Conservation (phyloP, 2,113 vertebrate species). For the Phrynocephalus versicolor region DNA sequence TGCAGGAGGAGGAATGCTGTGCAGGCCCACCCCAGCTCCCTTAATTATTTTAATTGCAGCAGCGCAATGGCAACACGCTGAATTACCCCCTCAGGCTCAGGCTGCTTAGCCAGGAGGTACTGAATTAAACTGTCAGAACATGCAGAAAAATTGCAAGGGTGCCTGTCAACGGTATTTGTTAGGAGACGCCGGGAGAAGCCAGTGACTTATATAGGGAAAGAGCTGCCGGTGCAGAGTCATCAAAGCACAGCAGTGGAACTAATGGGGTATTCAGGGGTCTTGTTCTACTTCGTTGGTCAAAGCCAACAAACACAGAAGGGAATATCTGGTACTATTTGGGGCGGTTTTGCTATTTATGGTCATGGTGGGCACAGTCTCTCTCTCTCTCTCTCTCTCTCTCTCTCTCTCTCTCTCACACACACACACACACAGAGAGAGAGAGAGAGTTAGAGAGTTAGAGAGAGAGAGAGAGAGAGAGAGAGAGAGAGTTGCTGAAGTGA, state of each 20-base stretch:
- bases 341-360: constrained; percentile 78
- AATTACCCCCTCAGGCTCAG: constrained; percentile 80
- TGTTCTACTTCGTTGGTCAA: constrained; percentile 85
- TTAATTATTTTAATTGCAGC: constrained; percentile 97
- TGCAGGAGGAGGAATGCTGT: constrained; percentile 68
- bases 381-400: no score
- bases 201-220: constrained; percentile 79
- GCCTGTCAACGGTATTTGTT: constrained; percentile 85
- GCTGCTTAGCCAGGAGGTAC: constrained; percentile 79
- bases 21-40: constrained; percentile 80
- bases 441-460: constrained; percentile 51
- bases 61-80: constrained; percentile 78
- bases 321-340: constrained; percentile 80
- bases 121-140: constrained; percentile 87
- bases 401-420: no score
- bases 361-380: constrained; percentile 73
- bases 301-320: constrained; percentile 72
- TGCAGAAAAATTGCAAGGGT: constrained; percentile 80
- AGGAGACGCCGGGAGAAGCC: constrained; percentile 76
- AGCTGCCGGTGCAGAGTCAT: constrained; percentile 78
- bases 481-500: constrained; percentile 56
- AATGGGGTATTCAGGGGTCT: constrained; percentile 84
- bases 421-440: no score
- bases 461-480: constrained; percentile 42
- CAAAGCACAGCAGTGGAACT: constrained; percentile 83